Evolutionary conservation across 92 coral and sea anemone genomes (phyloP).

Genomic region (Hydrozoanthus gracilis): DNA sequence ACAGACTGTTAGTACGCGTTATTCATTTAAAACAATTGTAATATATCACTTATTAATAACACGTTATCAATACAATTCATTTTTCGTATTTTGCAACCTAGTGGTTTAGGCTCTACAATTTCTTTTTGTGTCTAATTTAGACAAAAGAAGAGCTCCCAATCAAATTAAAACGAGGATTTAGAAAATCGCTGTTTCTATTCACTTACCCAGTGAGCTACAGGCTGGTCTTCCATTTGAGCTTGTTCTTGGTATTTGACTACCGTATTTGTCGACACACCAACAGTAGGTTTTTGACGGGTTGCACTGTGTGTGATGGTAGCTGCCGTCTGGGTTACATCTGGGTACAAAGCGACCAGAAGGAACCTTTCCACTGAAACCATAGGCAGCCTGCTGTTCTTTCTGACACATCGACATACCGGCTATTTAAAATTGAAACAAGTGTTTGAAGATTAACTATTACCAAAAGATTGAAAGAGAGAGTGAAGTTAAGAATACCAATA

Average conservation of each 20-base stretch:
- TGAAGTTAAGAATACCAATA: too few relatives aligned
- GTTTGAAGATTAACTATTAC: not conserved
- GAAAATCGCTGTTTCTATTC: not conserved
- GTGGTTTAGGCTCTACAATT: too few relatives aligned
- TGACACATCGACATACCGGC: slow-evolving; percentile 50
- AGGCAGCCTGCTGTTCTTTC: slow-evolving; percentile 42
- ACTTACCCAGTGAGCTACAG: slow-evolving; percentile 32
- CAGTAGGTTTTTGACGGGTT: slow-evolving; percentile 46
- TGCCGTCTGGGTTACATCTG: slow-evolving; percentile 38
- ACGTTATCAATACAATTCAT: too few relatives aligned
- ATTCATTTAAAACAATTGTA: too few relatives aligned
- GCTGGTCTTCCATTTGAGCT: slow-evolving; percentile 48
- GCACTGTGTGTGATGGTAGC: slow-evolving; percentile 49
- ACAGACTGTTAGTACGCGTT: too few relatives aligned
- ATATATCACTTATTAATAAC: too few relatives aligned
- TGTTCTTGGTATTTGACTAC: slow-evolving; percentile 47
- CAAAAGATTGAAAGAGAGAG: not conserved
- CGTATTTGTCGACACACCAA: slow-evolving; percentile 61
- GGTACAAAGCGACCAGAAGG: slow-evolving; percentile 37
- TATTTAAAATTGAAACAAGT: not conserved
- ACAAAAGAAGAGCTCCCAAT: too few relatives aligned
- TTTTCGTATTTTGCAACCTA: too few relatives aligned
- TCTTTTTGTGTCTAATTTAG: too few relatives aligned
- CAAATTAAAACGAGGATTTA: too few relatives aligned
- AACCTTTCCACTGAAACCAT: slow-evolving; percentile 28